Conservation (phyloP, 2,888 invertebrate genomes). For the Torymus texanus region DNA sequence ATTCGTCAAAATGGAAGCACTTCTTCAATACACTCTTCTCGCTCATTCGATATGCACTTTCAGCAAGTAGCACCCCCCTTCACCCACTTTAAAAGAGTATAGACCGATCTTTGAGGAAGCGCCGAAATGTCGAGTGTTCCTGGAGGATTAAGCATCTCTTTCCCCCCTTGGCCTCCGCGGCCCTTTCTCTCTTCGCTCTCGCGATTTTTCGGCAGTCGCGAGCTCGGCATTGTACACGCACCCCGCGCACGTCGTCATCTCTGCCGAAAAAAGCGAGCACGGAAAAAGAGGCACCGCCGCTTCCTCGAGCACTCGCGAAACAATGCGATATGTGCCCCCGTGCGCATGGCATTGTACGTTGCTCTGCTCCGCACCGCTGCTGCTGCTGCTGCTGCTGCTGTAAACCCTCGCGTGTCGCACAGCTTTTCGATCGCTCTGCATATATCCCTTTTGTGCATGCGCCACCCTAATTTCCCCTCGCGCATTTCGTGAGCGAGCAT, state of each 20-base stretch:
- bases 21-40: background rate
- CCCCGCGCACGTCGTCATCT: too few species aligned
- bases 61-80: background rate
- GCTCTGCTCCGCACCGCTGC: background rate
- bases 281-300: conserved; percentile 29
- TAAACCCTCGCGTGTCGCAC: conserved; percentile 31
- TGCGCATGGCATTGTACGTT: background rate
- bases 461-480: conserved; percentile 59
- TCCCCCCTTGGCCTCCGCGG: conserved; percentile 5
- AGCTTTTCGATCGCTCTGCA: conserved; percentile 30
- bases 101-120: conserved; percentile 14
- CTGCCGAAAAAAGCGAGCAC: conserved; percentile 13
- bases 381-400: background rate
- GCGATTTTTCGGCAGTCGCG: conserved; percentile 20
- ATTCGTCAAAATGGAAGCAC: too few species aligned
- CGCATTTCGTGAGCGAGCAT: background rate
- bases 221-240: background rate
- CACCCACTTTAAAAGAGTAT: background rate
- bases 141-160: conserved; percentile 37
- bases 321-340: conserved; percentile 36
- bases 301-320: conserved; percentile 55
- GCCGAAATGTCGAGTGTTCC: conserved; percentile 32
- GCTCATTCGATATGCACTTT: conserved; percentile 5
- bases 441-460: conserved; percentile 57
- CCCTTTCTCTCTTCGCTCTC: background rate